phyloP scores from a whole-genome alignment of 2,797 vertebrate species.

The Orientallactaga sibirica region DNA sequence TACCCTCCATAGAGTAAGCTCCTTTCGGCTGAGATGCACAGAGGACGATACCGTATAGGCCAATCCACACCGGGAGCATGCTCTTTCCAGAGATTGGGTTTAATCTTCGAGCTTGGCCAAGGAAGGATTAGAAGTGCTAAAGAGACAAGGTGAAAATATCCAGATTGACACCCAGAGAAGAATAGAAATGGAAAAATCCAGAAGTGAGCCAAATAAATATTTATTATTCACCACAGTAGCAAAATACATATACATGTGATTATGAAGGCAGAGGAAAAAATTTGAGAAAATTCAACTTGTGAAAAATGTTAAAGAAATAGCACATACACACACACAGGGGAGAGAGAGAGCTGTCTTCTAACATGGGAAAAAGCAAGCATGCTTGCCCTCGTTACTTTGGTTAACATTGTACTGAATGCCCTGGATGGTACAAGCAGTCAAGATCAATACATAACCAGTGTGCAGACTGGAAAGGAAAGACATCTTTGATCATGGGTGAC shows the following conservation, averaged over 20 bases:
- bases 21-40: background rate
- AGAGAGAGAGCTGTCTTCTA: background rate
- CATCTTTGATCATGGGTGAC: background rate
- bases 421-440: background rate
- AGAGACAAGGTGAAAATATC: conserved; percentile 35
- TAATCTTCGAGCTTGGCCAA: background rate
- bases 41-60: background rate
- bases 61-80: background rate
- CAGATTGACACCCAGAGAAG: conserved; percentile 38
- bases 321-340: background rate
- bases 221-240: conserved; percentile 14
- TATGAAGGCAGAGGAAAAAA: conserved; percentile 4
- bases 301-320: conserved; percentile 26
- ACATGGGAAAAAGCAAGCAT: background rate
- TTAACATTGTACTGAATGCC: background rate
- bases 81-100: background rate
- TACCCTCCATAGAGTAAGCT: background rate
- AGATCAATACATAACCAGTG: conserved; percentile 13
- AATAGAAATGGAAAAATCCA: conserved; percentile 36
- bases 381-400: background rate
- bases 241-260: background rate
- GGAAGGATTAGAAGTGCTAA: background rate
- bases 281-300: conserved; percentile 29
- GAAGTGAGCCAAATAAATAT: conserved; percentile 31
- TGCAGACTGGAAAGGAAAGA: background rate